Conservation (phyloP, 2,113 vertebrate species). For the Rhinopomastus cyanomelas region DNA sequence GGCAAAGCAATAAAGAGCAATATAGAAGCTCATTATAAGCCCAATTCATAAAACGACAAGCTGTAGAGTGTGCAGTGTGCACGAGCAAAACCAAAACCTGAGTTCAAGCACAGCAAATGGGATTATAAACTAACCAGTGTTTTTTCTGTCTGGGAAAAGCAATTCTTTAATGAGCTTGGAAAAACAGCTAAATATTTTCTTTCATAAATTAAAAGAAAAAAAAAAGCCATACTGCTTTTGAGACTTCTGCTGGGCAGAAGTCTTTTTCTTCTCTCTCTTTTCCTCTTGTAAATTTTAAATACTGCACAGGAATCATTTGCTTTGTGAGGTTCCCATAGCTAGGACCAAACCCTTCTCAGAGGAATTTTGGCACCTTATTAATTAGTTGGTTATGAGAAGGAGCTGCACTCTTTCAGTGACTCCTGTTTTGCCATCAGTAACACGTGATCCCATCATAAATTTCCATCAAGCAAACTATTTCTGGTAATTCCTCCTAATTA, state of each 20-base stretch:
- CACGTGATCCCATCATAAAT: constrained; percentile 81
- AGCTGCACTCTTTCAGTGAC: constrained; percentile 81
- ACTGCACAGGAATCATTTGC: constrained; percentile 72
- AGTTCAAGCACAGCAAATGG: neutral
- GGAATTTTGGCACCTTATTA: constrained; percentile 84
- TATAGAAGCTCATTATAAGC: neutral
- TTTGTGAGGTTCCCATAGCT: constrained; percentile 69
- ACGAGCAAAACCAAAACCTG: constrained; percentile 26
- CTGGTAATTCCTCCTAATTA: constrained; percentile 85
- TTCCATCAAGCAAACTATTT: constrained; percentile 81
- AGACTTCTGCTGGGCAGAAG: constrained; percentile 58
- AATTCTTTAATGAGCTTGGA: constrained; percentile 37
- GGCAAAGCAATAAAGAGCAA: constrained; percentile 6
- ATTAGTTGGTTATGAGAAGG: constrained; percentile 79
- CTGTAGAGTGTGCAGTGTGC: neutral
- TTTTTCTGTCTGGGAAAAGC: constrained; percentile 35
- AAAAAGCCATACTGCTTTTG: constrained; percentile 6
- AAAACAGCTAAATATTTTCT: constrained; percentile 61
- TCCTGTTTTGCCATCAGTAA: constrained; percentile 79
- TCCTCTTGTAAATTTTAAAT: constrained; percentile 78
- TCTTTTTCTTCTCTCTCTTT: constrained; percentile 42
- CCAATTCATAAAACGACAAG: neutral
- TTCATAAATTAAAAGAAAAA: constrained; percentile 47
- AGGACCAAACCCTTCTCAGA: constrained; percentile 73
- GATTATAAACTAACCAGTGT: constrained; percentile 18